A percentile compares a stretch with the other conserved stretches of the same genome.
These are phyloP conservation scores for Chrysotoxum bicinctum DNA, from an alignment of 2,888 invertebrate species.

Conservation along the genomic window DNA sequence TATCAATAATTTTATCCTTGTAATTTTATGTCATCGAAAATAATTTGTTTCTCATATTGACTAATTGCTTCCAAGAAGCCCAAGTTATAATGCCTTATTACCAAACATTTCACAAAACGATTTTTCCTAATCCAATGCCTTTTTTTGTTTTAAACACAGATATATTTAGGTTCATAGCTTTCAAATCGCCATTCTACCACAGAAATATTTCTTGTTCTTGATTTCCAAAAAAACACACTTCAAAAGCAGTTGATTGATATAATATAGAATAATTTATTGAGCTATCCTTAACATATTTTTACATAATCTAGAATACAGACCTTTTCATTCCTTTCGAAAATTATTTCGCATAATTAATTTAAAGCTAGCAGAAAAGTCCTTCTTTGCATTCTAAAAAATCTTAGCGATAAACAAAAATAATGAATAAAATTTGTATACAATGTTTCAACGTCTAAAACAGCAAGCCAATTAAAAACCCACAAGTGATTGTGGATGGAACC, in stretches of 20 bases:
- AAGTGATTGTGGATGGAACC: background rate
- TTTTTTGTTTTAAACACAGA: no score
- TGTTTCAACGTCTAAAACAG: background rate
- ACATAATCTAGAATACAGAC: background rate
- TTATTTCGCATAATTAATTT: conserved; percentile 3
- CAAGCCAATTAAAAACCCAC: conserved; percentile 19
- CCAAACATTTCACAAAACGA: no score
- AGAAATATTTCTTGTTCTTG: no score
- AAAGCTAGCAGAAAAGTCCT: background rate
- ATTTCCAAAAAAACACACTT: no score
- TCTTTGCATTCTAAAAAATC: background rate
- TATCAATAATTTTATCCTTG: no score
- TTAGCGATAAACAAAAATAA: background rate
- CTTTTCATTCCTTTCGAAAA: background rate
- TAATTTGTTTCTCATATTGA: no score
- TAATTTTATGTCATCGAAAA: no score
- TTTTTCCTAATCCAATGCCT: no score
- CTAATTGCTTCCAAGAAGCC: no score
- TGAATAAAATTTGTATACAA: conserved; percentile 4
- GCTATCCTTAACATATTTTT: background rate
- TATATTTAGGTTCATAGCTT: no score
- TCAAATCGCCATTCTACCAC: no score
- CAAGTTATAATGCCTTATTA: no score
- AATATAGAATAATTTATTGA: background rate
- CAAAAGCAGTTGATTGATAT: background rate